phyloP scores from a whole-genome alignment of 2,888 invertebrate species.

The Gandaritis pyraliata region DNA sequence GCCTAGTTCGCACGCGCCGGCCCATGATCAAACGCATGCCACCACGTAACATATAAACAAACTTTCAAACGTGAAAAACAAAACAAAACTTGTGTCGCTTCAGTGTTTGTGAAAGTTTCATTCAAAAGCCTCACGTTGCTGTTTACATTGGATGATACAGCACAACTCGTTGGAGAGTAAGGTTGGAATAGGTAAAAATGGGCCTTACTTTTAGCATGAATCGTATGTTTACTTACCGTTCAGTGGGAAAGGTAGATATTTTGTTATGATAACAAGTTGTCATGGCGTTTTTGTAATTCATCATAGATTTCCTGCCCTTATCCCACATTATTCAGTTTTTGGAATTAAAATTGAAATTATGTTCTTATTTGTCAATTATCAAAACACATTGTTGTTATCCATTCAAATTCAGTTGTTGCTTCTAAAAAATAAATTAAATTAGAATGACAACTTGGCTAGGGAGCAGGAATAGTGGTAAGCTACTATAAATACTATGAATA shows the following conservation, averaged over 20 bases:
- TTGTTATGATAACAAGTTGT: no score
- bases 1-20: constrained; percentile 46
- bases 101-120: constrained; percentile 21
- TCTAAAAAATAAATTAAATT: no score
- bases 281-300: no score
- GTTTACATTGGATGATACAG: constrained; percentile 15
- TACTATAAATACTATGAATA: no score
- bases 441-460: no score
- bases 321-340: no score
- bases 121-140: not conserved
- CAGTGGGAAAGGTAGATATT: constrained; percentile 2
- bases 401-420: no score
- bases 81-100: constrained; percentile 27
- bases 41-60: constrained; percentile 51
- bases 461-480: no score
- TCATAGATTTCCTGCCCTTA: no score
- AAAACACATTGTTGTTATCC: no score
- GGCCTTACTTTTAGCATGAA: constrained; percentile 6
- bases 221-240: constrained; percentile 6
- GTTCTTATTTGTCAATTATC: no score
- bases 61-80: constrained; percentile 48
- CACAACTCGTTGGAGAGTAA: constrained; percentile 4
- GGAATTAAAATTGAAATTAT: no score
- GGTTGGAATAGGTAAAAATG: constrained; percentile 4
- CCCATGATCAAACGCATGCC: constrained; percentile 49